phyloP scores from a whole-genome alignment of 2,113 vertebrate species.

The Chinchilla lanigera region DNA sequence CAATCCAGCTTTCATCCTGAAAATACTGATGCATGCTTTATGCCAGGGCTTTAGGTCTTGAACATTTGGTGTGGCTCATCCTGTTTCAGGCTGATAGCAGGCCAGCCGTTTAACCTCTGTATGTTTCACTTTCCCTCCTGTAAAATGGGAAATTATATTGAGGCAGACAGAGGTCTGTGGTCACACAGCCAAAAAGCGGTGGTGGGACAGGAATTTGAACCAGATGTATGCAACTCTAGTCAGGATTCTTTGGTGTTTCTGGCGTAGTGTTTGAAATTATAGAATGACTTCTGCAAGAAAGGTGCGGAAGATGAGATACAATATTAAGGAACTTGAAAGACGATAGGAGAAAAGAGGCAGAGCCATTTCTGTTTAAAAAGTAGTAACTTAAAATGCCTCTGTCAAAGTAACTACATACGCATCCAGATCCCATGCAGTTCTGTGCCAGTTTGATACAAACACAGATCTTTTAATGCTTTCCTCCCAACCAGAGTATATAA shows the following conservation, averaged over 20 bases:
- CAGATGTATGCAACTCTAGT: background rate
- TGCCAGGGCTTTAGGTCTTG: too few relatives aligned
- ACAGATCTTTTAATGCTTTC: background rate
- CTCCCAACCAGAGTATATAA: too few relatives aligned
- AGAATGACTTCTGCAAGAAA: background rate
- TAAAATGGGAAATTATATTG: background rate
- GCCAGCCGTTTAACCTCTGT: background rate
- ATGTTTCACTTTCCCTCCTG: background rate
- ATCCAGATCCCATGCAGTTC: background rate
- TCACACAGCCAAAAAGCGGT: background rate
- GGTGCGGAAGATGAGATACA: background rate
- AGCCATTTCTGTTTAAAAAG: background rate
- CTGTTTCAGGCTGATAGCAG: background rate
- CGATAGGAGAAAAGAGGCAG: background rate
- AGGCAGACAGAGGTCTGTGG: background rate
- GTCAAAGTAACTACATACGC: background rate
- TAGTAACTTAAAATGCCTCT: background rate
- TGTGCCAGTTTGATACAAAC: background rate
- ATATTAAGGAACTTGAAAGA: background rate
- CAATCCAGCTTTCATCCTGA: background rate
- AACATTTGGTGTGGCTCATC: background rate
- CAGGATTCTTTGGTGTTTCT: background rate
- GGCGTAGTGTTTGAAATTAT: background rate
- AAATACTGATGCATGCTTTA: background rate
- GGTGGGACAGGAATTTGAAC: background rate